Base-by-base conservation (phyloP, 2,113 vertebrate species). In the Laticauda laticaudata region DNA sequence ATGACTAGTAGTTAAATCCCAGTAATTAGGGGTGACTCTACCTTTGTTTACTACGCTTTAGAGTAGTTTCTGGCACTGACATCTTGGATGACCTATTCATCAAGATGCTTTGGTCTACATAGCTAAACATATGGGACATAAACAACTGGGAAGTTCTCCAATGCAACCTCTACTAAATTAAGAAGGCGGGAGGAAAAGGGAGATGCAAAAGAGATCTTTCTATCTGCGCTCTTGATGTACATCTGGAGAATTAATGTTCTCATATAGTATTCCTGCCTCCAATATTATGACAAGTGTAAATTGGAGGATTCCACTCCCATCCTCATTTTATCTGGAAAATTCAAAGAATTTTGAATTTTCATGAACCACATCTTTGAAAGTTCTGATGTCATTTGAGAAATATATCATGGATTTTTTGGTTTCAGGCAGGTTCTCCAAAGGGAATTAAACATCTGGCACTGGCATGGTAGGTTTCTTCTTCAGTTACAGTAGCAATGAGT, bases 41-140 rank as follows among this genome's bases (percentile, higher is more conserved):
- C 45, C 95, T 93, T 94, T 97, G 96, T 97, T 97, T 97, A 97
- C 94, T 94, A 90, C 95, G 95, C 94, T 91, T 95, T 96, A 95
- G 94, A 93, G 94, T 93, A 87, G 94, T 95, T 91, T 69, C 92
- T 93, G 85, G 93, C 94, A 89, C 93, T 96, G 95, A 69, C 90
- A 95, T 96, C 96, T 92, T 18, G 93, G 94, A 94, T 91, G 92
- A 91, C 94, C 91, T 5, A 92, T 69, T 93, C 93, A 93, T 85
- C 92, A 93, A 87, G 94, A 92, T 89, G 90, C 51, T 88, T 94
- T 11, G 0, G 89, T 94, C 88, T 29, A 39, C 54, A 85, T 92
- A 95, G 95, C 95, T 91, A 97, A 96, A 94, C 93, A 95, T 92
- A 85, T 61, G 53, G 88, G 64, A 64, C 20, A 86, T 12, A 93